A percentile compares a stretch with the other conserved stretches of the same genome.
Conservation (phyloP, 2,888 invertebrate species). For the Drosophila borborema region DNA sequence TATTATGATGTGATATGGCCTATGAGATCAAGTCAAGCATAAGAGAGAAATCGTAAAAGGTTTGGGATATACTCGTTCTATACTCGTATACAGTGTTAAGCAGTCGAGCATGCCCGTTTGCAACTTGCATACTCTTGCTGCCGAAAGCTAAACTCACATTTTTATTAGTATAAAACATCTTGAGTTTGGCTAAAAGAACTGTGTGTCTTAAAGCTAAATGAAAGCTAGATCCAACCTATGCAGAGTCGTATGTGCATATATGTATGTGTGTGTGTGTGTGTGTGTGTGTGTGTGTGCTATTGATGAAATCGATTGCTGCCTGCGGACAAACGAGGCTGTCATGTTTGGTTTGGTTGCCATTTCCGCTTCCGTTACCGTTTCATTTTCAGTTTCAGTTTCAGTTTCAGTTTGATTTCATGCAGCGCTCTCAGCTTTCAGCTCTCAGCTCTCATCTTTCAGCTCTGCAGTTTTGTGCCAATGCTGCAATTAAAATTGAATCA, state of each 20-base stretch:
- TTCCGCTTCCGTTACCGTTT: constrained; percentile 41
- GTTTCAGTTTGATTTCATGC: constrained; percentile 9
- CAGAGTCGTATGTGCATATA: background rate
- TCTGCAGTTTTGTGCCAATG: constrained; percentile 40
- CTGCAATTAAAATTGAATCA: constrained; percentile 75
- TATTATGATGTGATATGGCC: background rate
- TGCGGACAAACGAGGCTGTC: constrained; percentile 50
- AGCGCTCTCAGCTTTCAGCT: background rate
- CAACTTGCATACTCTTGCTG: background rate
- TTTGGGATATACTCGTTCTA: background rate
- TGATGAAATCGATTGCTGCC: constrained; percentile 64
- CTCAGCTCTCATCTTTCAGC: constrained; percentile 1
- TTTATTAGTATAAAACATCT: background rate
- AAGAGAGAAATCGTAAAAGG: background rate
- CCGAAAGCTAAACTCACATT: background rate
- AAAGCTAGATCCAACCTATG: background rate
- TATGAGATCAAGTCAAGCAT: background rate
- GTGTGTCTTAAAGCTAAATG: constrained; percentile 3
- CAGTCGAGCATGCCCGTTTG: background rate
- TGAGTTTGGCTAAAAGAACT: background rate
- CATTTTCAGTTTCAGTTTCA: constrained; percentile 38
- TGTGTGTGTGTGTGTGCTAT: background rate
- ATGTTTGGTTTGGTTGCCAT: constrained; percentile 47
- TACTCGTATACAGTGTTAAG: background rate
- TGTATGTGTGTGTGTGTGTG: background rate